A percentile compares a stretch with the other conserved stretches of the same genome.
Evolutionary conservation across 2,797 vertebrate genomes (phyloP).

Genomic region (Hybognathus amarus): DNA sequence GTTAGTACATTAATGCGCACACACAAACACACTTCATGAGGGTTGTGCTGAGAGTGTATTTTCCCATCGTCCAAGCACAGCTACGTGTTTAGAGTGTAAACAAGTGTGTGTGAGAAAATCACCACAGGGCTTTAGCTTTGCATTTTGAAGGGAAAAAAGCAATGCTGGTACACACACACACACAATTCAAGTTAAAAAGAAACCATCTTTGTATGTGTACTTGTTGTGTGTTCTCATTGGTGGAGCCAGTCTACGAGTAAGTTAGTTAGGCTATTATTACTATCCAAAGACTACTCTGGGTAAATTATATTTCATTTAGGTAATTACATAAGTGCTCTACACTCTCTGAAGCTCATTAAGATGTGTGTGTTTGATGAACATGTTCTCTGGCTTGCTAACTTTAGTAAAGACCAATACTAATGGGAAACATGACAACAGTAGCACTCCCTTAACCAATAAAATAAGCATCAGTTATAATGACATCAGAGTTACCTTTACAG

Average conservation of each 20-base stretch:
- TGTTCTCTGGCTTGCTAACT: conserved; percentile 23
- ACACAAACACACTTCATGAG: conserved; percentile 62
- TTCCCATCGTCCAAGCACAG: conserved; percentile 68
- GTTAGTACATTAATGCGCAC: conserved; percentile 58
- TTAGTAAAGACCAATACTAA: conserved; percentile 36
- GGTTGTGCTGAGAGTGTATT: conserved; percentile 71
- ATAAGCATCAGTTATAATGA: conserved; percentile 14
- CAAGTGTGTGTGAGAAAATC: conserved; percentile 72
- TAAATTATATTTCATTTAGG: conserved; percentile 52
- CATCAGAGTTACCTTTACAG: not conserved
- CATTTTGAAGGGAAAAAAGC: conserved; percentile 55
- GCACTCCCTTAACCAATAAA: conserved; percentile 5
- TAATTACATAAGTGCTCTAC: conserved; percentile 45
- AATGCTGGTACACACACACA: conserved; percentile 51
- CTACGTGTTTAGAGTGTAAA: conserved; percentile 80
- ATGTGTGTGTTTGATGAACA: conserved; percentile 45
- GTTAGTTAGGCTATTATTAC: conserved; percentile 15
- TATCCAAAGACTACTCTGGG: conserved; percentile 27
- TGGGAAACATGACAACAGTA: conserved; percentile 23
- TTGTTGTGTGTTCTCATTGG: conserved; percentile 25
- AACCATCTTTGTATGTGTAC: not conserved
- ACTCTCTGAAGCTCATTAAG: conserved; percentile 48
- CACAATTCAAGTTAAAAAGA: not conserved
- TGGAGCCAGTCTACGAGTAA: conserved; percentile 32
- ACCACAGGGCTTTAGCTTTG: conserved; percentile 60